Conservation (phyloP, 2,888 invertebrate species). For the Mantis religiosa region DNA sequence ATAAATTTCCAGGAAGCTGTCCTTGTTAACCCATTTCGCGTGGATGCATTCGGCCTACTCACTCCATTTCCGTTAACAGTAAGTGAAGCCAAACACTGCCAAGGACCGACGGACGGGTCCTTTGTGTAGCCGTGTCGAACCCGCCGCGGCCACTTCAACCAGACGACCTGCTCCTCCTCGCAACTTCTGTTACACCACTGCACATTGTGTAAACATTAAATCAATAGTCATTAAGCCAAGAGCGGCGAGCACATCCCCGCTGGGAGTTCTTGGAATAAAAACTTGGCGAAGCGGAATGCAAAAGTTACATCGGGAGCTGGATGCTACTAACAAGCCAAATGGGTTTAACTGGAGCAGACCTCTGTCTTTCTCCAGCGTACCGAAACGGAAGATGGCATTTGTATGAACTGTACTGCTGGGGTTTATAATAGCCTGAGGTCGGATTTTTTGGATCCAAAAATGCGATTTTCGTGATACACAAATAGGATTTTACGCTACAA, state of each 20-base stretch:
- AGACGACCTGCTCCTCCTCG: not conserved
- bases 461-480: not conserved
- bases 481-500: not conserved
- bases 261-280: not conserved
- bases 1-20: not conserved
- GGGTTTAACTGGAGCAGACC: not conserved
- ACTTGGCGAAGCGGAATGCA: not conserved
- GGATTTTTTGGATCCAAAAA: not conserved
- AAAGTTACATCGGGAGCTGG: not conserved
- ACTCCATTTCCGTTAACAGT: not conserved
- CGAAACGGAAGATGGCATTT: not conserved
- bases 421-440: not conserved
- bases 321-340: not conserved
- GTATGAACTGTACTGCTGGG: not conserved
- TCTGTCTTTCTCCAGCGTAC: not conserved
- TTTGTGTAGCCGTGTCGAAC: not conserved
- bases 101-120: not conserved
- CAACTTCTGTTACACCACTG: not conserved
- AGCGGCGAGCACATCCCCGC: not conserved
- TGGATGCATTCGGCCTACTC: no score
- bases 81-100: not conserved
- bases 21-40: not conserved
- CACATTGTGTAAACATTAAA: not conserved
- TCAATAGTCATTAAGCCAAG: not conserved
- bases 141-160: not conserved